Conservation (phyloP, 2,797 vertebrate genomes). For the Cheirogaleus major region DNA sequence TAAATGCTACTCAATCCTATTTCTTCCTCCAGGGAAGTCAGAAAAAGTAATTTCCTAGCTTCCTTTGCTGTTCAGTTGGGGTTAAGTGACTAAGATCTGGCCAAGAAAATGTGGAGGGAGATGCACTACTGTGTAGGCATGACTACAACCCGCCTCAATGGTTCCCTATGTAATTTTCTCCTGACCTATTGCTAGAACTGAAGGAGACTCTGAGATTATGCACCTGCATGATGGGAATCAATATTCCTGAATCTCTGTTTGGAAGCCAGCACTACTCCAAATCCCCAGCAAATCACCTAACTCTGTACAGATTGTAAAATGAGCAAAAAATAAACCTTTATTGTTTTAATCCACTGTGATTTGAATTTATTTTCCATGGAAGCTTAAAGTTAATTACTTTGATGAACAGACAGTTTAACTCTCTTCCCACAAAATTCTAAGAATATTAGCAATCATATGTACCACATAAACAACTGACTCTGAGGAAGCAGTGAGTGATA, state of each 20-base stretch:
- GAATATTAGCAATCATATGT: neutral
- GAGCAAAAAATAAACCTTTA: neutral
- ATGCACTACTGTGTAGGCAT: neutral
- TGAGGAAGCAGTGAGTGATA: neutral
- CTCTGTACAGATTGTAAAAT: neutral
- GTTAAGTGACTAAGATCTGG: neutral
- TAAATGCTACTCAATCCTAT: neutral
- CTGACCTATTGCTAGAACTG: neutral
- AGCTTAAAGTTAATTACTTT: neutral
- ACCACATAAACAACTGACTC: neutral
- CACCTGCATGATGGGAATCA: neutral
- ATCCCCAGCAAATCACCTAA: neutral
- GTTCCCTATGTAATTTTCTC: neutral
- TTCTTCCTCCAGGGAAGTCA: neutral
- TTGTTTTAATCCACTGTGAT: neutral
- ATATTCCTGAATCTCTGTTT: neutral
- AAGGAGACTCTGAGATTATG: neutral
- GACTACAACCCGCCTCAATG: neutral
- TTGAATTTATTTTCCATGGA: slow-evolving; percentile 8
- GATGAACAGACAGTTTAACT: neutral
- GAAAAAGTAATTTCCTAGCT: neutral
- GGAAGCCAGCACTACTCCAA: neutral
- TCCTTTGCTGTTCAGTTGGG: neutral
- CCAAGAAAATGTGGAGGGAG: neutral
- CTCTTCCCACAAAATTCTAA: slow-evolving; percentile 24